Conservation (phyloP, 2,888 invertebrate genomes). For the Xestia sexstrigata region DNA sequence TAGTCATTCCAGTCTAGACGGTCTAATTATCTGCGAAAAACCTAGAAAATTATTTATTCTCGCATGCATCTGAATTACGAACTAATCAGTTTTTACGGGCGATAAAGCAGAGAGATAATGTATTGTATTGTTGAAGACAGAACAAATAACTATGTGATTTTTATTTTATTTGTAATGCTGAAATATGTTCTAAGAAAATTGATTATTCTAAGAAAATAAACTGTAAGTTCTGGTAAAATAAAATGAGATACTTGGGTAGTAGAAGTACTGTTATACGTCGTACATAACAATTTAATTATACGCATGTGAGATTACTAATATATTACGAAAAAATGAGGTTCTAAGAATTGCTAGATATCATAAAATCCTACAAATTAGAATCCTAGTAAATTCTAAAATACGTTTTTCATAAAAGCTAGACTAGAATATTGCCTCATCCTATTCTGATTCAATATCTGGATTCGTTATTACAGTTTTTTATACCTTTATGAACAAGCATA, state of each 20-base stretch:
- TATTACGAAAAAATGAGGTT: not conserved
- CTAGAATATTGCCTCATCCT: not conserved
- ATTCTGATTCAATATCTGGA: not conserved
- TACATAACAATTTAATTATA: not conserved
- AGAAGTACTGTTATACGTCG: not conserved
- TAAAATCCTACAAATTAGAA: not conserved
- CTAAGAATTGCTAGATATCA: not conserved
- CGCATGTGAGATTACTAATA: not conserved
- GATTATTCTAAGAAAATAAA: not conserved
- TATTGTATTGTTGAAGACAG: conserved; percentile 26
- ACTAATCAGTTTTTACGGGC: conserved; percentile 49
- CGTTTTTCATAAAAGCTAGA: conserved; percentile 1
- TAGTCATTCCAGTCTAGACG: conserved; percentile 53
- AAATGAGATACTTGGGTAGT: not conserved
- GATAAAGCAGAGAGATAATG: conserved; percentile 41
- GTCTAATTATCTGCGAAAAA: conserved; percentile 16
- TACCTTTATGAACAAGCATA: not conserved
- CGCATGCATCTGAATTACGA: conserved; percentile 31
- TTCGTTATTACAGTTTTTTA: not conserved
- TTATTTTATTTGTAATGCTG: conserved; percentile 18
- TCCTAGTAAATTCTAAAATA: not conserved
- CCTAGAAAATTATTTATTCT: conserved; percentile 24
- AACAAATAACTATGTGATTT: conserved; percentile 37
- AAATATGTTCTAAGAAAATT: conserved; percentile 14
- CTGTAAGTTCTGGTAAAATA: not conserved